These are phyloP conservation scores for Abramis brama DNA, from an alignment of 2,113 vertebrate species.

Conservation along the genomic window DNA sequence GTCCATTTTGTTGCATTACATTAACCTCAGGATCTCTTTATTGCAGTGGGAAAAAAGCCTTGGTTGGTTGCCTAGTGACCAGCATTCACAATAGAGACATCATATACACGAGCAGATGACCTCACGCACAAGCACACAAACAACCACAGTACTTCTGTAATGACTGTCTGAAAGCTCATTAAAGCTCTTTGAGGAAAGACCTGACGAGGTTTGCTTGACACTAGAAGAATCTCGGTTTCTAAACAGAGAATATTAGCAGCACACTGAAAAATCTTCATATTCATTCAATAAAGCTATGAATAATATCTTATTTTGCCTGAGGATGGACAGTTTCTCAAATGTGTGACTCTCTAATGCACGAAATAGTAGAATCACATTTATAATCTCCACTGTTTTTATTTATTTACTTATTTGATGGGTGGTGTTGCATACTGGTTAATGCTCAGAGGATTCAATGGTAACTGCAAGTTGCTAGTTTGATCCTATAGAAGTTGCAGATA, in stretches of 20 bases:
- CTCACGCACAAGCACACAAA: conserved; percentile 13
- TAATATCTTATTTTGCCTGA: background rate
- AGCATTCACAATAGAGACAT: conserved; percentile 34
- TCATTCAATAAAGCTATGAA: background rate
- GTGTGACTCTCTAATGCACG: background rate
- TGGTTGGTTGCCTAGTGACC: conserved; percentile 71
- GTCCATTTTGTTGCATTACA: background rate
- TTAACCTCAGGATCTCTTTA: conserved; percentile 48
- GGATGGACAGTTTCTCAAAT: background rate
- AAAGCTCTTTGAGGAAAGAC: background rate
- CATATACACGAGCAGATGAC: conserved; percentile 6
- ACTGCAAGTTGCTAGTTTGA: background rate
- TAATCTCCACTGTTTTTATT: background rate
- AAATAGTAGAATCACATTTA: background rate
- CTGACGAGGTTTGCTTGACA: background rate
- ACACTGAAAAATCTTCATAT: background rate
- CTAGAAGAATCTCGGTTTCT: background rate
- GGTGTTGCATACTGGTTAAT: background rate
- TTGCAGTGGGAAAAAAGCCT: conserved; percentile 53
- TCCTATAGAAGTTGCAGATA: background rate
- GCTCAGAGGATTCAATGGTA: background rate
- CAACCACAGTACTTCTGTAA: background rate
- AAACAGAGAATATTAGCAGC: background rate
- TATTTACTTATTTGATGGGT: background rate
- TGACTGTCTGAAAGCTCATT: background rate